phyloP scores from a whole-genome alignment of 2,888 invertebrate species.

The Chymomyza fuscimana region DNA sequence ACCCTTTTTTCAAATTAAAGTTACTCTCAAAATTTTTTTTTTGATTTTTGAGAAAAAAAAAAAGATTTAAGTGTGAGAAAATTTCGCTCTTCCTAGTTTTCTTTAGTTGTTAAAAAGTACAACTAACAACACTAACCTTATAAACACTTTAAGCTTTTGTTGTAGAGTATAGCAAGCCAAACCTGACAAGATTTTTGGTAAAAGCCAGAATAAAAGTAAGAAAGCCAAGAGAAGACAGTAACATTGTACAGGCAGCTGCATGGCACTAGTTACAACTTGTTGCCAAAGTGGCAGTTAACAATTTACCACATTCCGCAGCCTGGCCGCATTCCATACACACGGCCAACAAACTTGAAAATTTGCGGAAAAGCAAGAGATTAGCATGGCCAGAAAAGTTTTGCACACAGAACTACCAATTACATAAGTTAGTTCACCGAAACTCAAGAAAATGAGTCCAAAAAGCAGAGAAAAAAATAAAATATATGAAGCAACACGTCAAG shows the following conservation, averaged over 20 bases:
- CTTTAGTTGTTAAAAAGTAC: too few species aligned
- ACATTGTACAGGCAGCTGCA: constrained; percentile 13
- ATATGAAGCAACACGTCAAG: not conserved
- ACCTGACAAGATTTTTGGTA: constrained; percentile 39
- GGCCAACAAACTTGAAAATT: not conserved
- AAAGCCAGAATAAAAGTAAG: not conserved
- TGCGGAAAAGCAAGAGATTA: not conserved
- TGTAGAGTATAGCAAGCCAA: not conserved
- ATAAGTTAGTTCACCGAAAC: constrained; percentile 50
- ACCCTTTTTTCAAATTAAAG: too few species aligned
- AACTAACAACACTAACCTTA: too few species aligned
- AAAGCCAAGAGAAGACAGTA: constrained; percentile 9
- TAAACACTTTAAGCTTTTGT: too few species aligned
- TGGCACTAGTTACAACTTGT: not conserved
- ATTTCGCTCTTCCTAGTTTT: too few species aligned
- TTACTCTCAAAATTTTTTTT: too few species aligned
- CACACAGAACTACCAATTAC: constrained; percentile 48
- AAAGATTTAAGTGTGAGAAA: too few species aligned
- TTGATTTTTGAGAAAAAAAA: too few species aligned
- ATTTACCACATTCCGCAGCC: constrained; percentile 11
- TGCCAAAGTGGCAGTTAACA: constrained; percentile 4
- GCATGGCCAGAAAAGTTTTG: not conserved
- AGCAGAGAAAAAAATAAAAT: not conserved
- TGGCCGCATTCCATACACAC: constrained; percentile 20
- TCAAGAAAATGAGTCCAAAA: not conserved